Percentiles rank a stretch among this genome's conserved stretches.
Evolutionary conservation across 2,113 vertebrate species (phyloP).

Genomic region (Sapajus apella): DNA sequence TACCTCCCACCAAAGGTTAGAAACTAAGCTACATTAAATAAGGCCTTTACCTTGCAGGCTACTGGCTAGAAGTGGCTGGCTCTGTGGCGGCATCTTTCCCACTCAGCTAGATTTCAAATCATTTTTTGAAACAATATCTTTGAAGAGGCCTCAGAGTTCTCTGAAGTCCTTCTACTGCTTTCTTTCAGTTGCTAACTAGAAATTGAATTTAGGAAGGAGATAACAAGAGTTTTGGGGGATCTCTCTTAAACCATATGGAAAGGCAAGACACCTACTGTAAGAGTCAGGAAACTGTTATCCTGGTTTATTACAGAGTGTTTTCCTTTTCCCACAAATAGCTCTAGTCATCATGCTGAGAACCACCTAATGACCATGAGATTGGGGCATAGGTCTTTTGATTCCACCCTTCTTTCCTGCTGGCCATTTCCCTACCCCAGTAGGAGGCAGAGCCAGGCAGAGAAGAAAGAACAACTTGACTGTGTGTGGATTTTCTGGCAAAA

Average conservation of each 20-base stretch:
- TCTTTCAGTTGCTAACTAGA: neutral
- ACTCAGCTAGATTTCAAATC: neutral
- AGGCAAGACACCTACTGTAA: neutral
- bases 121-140: neutral
- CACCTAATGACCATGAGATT: neutral
- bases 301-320: neutral
- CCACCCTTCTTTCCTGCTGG: neutral
- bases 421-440: neutral
- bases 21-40: neutral
- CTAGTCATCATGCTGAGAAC: neutral
- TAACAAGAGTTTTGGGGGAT: neutral
- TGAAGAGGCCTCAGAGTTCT: neutral
- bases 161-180: neutral
- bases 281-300: neutral
- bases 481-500: slow-evolving; percentile 24
- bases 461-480: neutral
- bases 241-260: neutral
- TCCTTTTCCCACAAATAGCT: neutral
- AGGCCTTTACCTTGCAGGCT: neutral
- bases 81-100: neutral
- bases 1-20: neutral
- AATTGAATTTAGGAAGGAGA: neutral
- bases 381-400: neutral
- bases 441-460: neutral
- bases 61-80: neutral